These are phyloP conservation scores for Plemyria rubiginata DNA, from an alignment of 2,888 invertebrate species.

Conservation along the genomic window DNA sequence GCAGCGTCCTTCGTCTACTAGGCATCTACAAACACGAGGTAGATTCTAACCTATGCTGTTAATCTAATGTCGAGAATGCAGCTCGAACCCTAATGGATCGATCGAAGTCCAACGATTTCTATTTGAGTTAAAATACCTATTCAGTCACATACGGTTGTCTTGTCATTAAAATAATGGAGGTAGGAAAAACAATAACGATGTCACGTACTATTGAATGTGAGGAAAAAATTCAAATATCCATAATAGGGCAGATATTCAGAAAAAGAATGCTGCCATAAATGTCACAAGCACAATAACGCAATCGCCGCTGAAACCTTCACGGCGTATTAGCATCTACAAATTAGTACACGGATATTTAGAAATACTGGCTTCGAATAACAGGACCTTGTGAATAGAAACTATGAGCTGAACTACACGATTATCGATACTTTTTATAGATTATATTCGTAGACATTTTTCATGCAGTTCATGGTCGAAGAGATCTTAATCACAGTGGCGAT, in stretches of 20 bases:
- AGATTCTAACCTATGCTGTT: conserved; percentile 1
- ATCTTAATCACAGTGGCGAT: background rate
- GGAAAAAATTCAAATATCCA: conserved; percentile 8
- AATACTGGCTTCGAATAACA: conserved; percentile 17
- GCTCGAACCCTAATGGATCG: background rate
- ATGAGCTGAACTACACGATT: conserved; percentile 16
- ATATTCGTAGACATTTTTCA: background rate
- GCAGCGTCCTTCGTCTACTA: conserved; percentile 18
- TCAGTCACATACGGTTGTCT: background rate
- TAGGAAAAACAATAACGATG: conserved; percentile 7
- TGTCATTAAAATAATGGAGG: conserved; percentile 3
- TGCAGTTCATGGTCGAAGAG: conserved; percentile 1
- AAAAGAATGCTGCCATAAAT: conserved; percentile 14
- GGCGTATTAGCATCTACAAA: conserved; percentile 42
- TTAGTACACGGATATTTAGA: conserved; percentile 36
- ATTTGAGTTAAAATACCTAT: background rate
- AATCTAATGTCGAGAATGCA: background rate
- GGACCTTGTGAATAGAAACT: conserved; percentile 30
- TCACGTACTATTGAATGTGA: background rate
- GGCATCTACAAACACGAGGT: background rate
- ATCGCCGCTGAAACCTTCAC: conserved; percentile 42
- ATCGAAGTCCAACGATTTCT: background rate
- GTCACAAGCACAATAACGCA: conserved; percentile 35
- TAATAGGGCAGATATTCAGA: background rate
- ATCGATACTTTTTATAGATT: conserved; percentile 9